A percentile compares a stretch with the other conserved stretches of the same genome.
phyloP scores from a whole-genome alignment of 2,888 invertebrate species.

The Hecatera dysodea region DNA sequence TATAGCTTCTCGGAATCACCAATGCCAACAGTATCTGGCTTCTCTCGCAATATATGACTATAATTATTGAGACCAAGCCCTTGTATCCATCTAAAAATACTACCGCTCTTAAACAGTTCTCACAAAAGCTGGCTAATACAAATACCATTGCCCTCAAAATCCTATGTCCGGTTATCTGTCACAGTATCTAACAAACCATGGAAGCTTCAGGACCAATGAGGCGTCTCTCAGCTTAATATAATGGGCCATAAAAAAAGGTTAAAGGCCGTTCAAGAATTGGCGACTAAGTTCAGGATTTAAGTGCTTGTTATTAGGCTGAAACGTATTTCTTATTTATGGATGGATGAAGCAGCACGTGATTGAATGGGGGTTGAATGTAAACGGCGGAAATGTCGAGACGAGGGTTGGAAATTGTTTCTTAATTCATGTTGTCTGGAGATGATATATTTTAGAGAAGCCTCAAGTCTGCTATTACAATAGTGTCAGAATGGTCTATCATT shows the following conservation, averaged over 20 bases:
- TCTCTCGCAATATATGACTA: conserved; percentile 32
- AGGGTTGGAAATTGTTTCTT: neutral
- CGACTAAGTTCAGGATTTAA: conserved; percentile 52
- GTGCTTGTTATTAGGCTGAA: conserved; percentile 43
- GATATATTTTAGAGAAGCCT: too few relatives aligned
- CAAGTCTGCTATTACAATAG: too few relatives aligned
- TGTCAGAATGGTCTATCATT: too few relatives aligned
- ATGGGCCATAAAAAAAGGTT: conserved; percentile 65
- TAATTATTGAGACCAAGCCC: conserved; percentile 32
- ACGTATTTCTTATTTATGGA: conserved; percentile 41
- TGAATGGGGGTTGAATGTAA: neutral
- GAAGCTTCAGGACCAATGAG: conserved; percentile 58
- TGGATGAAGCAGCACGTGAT: conserved; percentile 8
- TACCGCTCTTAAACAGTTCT: conserved; percentile 29
- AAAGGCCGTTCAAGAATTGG: conserved; percentile 62
- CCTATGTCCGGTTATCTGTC: conserved; percentile 51
- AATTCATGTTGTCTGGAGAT: neutral
- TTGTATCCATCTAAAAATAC: conserved; percentile 35
- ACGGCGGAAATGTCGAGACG: neutral
- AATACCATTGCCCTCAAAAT: conserved; percentile 46
- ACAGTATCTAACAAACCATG: conserved; percentile 58
- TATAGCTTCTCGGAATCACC: neutral
- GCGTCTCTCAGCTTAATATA: conserved; percentile 63
- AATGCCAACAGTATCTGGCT: neutral
- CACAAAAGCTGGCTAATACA: conserved; percentile 34